Percentiles rank a stretch among this genome's conserved stretches.
These are phyloP conservation scores for Vannuccia rotundouncinata DNA, from an alignment of 2,888 invertebrate species.

Conservation along the genomic window DNA sequence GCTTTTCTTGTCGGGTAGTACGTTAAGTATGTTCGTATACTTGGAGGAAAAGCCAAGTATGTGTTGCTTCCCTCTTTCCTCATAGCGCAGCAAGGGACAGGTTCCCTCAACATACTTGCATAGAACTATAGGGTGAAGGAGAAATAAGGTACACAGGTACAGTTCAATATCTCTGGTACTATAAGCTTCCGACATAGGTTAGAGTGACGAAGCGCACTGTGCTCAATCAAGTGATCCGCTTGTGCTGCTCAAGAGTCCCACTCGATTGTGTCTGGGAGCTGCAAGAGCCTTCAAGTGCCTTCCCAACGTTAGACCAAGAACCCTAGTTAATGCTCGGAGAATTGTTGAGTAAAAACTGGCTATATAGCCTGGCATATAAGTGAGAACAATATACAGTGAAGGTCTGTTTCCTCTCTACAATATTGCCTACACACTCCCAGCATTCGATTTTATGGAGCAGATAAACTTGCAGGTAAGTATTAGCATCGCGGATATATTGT, in stretches of 20 bases:
- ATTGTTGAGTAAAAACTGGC: background rate
- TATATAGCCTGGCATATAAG: background rate
- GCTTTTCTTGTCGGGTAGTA: too few species aligned
- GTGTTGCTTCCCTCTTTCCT: background rate
- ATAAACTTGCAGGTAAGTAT: background rate
- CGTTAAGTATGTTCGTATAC: background rate
- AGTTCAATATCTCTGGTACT: background rate
- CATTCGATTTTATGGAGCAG: background rate
- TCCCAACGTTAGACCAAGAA: background rate
- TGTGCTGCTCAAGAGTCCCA: background rate
- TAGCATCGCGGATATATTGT: background rate
- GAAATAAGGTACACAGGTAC: too few species aligned
- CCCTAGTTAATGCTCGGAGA: background rate
- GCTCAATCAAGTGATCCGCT: background rate
- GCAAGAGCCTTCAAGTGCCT: background rate
- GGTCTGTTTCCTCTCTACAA: background rate
- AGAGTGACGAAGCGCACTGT: background rate
- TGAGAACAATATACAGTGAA: background rate
- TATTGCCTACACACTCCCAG: background rate
- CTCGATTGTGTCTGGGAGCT: slow-evolving; percentile 8
- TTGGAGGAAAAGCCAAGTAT: background rate
- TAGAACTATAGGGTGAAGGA: background rate
- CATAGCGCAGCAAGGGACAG: background rate
- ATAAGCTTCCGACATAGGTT: background rate
- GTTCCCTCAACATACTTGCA: too few species aligned